Evolutionary conservation across 1,140 invertebrate species (phyloP).

Genomic region (Cyrtorhinus lividipennis): DNA sequence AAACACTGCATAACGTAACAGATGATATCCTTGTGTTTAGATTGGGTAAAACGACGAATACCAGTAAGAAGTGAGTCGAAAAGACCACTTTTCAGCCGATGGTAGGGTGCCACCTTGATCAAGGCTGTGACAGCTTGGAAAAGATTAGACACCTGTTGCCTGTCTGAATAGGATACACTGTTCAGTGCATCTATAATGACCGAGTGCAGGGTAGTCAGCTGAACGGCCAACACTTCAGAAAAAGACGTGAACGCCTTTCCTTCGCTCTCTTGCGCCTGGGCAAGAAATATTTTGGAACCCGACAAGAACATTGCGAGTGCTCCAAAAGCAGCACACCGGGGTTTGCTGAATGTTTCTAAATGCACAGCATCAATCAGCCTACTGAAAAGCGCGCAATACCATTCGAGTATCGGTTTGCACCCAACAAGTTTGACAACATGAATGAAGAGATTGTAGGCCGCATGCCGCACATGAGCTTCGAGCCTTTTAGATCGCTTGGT

Average conservation of each 20-base stretch:
- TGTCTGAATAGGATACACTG: not conserved
- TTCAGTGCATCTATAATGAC: not conserved
- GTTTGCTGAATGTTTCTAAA: conserved; percentile 2
- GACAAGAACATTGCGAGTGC: conserved; percentile 13
- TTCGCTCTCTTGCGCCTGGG: conserved; percentile 18
- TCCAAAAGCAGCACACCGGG: conserved; percentile 11
- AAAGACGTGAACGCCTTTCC: conserved; percentile 16
- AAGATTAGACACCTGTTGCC: not conserved
- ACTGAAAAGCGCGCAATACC: not conserved
- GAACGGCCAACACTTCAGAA: conserved; percentile 15
- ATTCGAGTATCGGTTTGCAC: not conserved
- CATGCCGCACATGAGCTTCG: conserved; percentile 17
- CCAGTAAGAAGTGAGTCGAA: not conserved
- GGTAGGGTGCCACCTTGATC: conserved; percentile 17
- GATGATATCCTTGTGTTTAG: not conserved
- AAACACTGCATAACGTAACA: not conserved
- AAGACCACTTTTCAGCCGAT: conserved; percentile 10
- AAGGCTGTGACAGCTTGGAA: conserved; percentile 9
- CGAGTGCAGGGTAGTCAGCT: conserved; percentile 13
- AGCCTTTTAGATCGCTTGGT: not conserved
- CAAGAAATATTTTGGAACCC: conserved; percentile 17
- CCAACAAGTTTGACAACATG: conserved; percentile 16
- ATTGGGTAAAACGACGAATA: not conserved
- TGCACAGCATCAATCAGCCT: conserved; percentile 1
- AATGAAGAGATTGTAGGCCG: conserved; percentile 17